Evolutionary conservation across 2,113 vertebrate genomes (phyloP).

Genomic region (Coturnix japonica): DNA sequence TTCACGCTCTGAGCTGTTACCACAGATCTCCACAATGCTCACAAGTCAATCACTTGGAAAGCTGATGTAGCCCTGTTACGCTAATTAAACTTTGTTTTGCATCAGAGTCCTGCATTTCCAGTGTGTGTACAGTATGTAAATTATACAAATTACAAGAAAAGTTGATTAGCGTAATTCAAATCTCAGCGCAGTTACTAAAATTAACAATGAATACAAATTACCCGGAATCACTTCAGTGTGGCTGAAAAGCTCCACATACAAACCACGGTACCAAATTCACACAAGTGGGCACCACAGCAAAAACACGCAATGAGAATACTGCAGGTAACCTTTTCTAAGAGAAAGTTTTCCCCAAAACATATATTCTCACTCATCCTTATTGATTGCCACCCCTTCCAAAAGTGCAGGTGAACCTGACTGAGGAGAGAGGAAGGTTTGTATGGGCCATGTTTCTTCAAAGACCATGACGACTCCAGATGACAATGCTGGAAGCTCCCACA

Average conservation of each 20-base stretch:
- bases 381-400: background rate
- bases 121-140: constrained; percentile 77
- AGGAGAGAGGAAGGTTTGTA: background rate
- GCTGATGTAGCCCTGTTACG: constrained; percentile 62
- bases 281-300: constrained; percentile 33
- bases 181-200: constrained; percentile 73
- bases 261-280: constrained; percentile 30
- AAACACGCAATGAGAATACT: background rate
- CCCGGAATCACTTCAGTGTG: constrained; percentile 39
- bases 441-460: background rate
- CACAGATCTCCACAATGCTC: background rate
- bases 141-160: constrained; percentile 77
- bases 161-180: constrained; percentile 77
- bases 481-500: background rate
- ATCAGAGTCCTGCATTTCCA: constrained; percentile 72
- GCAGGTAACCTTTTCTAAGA: background rate
- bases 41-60: constrained; percentile 53
- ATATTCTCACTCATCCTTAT: background rate
- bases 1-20: background rate
- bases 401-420: background rate
- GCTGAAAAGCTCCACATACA: constrained; percentile 38
- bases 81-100: constrained; percentile 79
- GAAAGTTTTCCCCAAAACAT: background rate
- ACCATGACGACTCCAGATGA: background rate
- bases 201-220: constrained; percentile 77